Conservation (phyloP, 1,140 invertebrate genomes). For the Drosophila punjabiensis region DNA sequence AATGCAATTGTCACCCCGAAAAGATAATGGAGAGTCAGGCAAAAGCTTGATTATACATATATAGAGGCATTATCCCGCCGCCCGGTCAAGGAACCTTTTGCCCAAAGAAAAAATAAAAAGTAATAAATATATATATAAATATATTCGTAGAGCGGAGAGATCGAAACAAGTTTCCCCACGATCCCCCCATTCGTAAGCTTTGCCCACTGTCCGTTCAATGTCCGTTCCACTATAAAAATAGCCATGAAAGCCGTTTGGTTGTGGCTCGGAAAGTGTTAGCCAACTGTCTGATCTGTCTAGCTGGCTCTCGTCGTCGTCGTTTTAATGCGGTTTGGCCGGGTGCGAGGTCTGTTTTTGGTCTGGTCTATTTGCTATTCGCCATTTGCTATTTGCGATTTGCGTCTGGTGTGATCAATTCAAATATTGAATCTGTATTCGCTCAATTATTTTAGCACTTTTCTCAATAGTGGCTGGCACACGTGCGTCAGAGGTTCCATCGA, state of each 20-base stretch:
- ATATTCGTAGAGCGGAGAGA: background rate
- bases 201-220: conserved; percentile 61
- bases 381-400: conserved; percentile 21
- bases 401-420: conserved; percentile 55
- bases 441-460: conserved; percentile 56
- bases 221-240: conserved; percentile 74
- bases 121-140: background rate
- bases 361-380: background rate
- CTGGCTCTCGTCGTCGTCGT: conserved; percentile 5
- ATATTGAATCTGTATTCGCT: conserved; percentile 55
- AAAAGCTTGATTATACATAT: conserved; percentile 10
- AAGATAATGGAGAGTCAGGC: conserved; percentile 6
- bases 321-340: conserved; percentile 35
- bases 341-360: conserved; percentile 24
- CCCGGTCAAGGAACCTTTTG: conserved; percentile 68
- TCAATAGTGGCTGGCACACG: conserved; percentile 42
- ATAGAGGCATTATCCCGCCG: conserved; percentile 9
- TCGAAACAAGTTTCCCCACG: conserved; percentile 61
- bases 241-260: conserved; percentile 64
- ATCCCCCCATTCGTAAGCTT: conserved; percentile 15
- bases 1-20: conserved; percentile 60
- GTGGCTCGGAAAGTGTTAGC: conserved; percentile 40
- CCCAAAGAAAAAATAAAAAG: background rate
- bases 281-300: conserved; percentile 41
- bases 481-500: conserved; percentile 40